phyloP scores from a whole-genome alignment of 2,888 invertebrate genomes.

The Ornithoptera alexandrae region DNA sequence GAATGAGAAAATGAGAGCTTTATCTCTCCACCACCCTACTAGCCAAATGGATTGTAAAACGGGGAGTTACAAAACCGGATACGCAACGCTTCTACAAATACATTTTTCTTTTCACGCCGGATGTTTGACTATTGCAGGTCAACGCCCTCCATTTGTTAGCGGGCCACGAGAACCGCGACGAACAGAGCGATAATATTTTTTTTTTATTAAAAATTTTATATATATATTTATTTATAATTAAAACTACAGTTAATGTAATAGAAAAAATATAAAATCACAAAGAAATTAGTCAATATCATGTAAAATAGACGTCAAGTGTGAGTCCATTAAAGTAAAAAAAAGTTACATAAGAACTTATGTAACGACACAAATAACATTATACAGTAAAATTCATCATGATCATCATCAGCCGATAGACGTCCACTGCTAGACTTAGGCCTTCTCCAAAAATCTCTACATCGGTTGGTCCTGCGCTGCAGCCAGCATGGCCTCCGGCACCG shows the following conservation, averaged over 20 bases:
- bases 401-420: too few species aligned
- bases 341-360: too few species aligned
- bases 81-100: slow-evolving; percentile 32
- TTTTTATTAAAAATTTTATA: not conserved
- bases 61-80: slow-evolving; percentile 37
- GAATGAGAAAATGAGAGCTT: too few species aligned
- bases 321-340: too few species aligned
- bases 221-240: not conserved
- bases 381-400: too few species aligned
- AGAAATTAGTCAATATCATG: too few species aligned
- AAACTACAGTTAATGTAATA: not conserved
- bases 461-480: too few species aligned
- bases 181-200: not conserved
- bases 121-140: slow-evolving; percentile 41
- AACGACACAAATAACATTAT: too few species aligned
- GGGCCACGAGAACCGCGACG: slow-evolving; percentile 37
- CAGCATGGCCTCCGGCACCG: too few species aligned
- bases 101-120: slow-evolving; percentile 42
- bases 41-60: slow-evolving; percentile 14
- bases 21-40: not conserved
- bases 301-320: too few species aligned
- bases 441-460: too few species aligned
- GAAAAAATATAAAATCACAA: not conserved
- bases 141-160: slow-evolving; percentile 37
- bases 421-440: too few species aligned